Conservation (phyloP, 2,888 invertebrate genomes). For the Dryomyza anilis region DNA sequence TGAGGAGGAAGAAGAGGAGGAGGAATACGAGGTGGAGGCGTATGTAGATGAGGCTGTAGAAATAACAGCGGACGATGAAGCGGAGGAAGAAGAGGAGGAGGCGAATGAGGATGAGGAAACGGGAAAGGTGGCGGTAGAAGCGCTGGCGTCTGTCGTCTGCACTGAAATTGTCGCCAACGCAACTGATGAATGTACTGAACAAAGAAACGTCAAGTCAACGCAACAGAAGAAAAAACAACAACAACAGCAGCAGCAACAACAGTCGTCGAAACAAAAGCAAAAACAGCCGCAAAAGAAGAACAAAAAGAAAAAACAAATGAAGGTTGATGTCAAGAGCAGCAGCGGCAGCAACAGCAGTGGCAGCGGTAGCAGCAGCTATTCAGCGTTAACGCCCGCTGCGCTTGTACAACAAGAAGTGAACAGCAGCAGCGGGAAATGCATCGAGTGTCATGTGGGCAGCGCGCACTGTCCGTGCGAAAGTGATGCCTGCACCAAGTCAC, state of each 20-base stretch:
- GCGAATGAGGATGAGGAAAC: conserved; percentile 25
- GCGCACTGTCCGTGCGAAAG: conserved; percentile 63
- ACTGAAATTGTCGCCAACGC: too few relatives aligned
- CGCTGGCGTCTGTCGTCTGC: too few relatives aligned
- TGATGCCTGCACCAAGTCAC: conserved; percentile 50
- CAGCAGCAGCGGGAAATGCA: conserved; percentile 42
- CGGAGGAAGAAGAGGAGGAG: conserved; percentile 17
- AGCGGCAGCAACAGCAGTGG: conserved; percentile 14
- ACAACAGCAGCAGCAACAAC: conserved; percentile 44
- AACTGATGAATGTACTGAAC: too few relatives aligned
- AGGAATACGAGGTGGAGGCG: conserved; percentile 49
- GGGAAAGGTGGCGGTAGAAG: conserved; percentile 20
- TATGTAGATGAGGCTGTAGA: conserved; percentile 28
- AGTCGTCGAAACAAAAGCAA: conserved; percentile 40
- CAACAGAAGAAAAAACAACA: conserved; percentile 48
- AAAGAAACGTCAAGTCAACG: too few relatives aligned
- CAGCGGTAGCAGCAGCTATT: conserved; percentile 8
- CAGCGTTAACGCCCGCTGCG: conserved; percentile 10
- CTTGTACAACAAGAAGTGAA: too few relatives aligned
- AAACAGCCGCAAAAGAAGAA: conserved; percentile 45
- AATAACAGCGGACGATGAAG: conserved; percentile 34
- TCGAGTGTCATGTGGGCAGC: conserved; percentile 49
- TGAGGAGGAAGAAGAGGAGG: conserved; percentile 50
- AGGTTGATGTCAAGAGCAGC: not conserved
- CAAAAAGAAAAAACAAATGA: conserved; percentile 28